Conservation (phyloP, 2,888 invertebrate genomes). For the Trachelus stipa region DNA sequence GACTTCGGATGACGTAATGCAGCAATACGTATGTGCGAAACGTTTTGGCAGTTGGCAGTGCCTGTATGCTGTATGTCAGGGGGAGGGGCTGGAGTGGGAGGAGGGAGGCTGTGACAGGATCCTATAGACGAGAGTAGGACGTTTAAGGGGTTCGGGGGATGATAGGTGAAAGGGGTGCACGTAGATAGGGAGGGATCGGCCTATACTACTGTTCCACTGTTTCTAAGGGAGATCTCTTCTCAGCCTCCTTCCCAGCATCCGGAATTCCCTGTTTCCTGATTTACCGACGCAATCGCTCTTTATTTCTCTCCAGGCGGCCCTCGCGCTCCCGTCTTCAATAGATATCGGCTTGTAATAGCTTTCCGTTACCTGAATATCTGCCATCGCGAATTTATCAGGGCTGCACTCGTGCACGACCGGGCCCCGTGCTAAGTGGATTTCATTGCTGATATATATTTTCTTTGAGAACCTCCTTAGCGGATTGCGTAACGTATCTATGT, state of each 20-base stretch:
- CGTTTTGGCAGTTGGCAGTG: constrained; percentile 28
- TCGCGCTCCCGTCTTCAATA: constrained; percentile 61
- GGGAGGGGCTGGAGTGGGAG: too few relatives aligned
- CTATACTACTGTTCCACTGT: neutral
- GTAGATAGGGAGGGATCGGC: neutral
- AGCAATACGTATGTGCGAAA: constrained; percentile 63
- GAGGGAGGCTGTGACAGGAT: neutral
- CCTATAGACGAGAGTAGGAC: neutral
- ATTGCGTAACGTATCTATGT: neutral
- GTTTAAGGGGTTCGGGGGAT: neutral
- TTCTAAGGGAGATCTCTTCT: neutral
- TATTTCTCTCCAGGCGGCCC: constrained; percentile 67
- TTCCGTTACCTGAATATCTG: constrained; percentile 65
- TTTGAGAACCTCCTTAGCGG: neutral
- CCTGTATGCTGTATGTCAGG: neutral
- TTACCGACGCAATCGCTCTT: constrained; percentile 67
- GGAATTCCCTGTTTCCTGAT: constrained; percentile 47
- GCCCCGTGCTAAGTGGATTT: constrained; percentile 27
- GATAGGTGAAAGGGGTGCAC: neutral
- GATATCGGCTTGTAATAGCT: constrained; percentile 67
- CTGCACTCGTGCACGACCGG: neutral
- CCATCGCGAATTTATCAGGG: constrained; percentile 38
- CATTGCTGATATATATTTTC: constrained; percentile 25
- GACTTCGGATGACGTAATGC: constrained; percentile 50
- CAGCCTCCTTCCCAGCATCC: neutral